These are phyloP conservation scores for Sebastes oblongus DNA, from an alignment of 2,797 vertebrate genomes.

Conservation along the genomic window DNA sequence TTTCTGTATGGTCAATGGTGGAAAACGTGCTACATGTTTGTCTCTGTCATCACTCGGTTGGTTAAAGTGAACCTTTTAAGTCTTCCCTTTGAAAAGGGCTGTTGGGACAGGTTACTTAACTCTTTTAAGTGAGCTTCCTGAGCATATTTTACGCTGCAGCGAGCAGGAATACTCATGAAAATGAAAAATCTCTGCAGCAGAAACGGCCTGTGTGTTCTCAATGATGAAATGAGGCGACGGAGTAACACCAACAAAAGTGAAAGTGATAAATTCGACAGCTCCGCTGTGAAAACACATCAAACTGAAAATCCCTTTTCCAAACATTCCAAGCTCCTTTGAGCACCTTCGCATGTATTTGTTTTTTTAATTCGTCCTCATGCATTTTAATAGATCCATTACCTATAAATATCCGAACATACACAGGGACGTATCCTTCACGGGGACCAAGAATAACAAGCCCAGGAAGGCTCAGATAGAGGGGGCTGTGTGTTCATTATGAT, in stretches of 20 bases:
- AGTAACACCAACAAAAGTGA: conserved; percentile 73
- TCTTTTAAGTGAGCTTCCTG: conserved; percentile 39
- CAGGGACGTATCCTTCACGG: conserved; percentile 66
- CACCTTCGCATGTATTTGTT: conserved; percentile 76
- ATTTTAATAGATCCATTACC: conserved; percentile 83
- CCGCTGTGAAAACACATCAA: conserved; percentile 79
- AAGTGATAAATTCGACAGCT: conserved; percentile 79
- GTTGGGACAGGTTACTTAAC: conserved; percentile 31
- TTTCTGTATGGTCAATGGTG: conserved; percentile 21
- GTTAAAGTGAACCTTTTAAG: conserved; percentile 47
- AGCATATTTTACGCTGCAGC: conserved; percentile 42
- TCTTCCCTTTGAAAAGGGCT: conserved; percentile 38
- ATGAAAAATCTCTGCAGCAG: conserved; percentile 51
- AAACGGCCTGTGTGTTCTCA: conserved; percentile 64
- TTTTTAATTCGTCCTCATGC: conserved; percentile 81
- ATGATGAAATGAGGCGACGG: conserved; percentile 69
- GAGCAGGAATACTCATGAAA: conserved; percentile 49
- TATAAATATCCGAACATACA: conserved; percentile 80
- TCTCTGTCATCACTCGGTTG: conserved; percentile 50
- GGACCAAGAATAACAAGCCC: conserved; percentile 83
- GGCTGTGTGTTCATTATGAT: conserved; percentile 82
- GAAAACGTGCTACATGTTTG: conserved; percentile 38
- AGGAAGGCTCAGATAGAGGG: conserved; percentile 75
- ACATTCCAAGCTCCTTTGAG: conserved; percentile 72
- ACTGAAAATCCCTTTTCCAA: conserved; percentile 72